phyloP scores from a whole-genome alignment of 2,888 invertebrate genomes.

The Teinopalpus imperialis region DNA sequence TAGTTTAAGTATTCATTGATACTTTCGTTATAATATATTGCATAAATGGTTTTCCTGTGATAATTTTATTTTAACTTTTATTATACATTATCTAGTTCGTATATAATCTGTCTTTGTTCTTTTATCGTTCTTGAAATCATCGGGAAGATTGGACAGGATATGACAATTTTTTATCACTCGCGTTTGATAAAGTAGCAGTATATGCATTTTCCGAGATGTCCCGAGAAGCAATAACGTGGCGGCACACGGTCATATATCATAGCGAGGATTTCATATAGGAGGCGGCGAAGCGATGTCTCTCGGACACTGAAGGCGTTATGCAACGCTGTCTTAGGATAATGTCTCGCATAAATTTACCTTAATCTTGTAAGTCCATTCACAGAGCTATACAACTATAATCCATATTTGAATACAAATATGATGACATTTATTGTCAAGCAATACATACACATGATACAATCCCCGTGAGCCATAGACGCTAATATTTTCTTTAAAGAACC shows the following conservation, averaged over 20 bases:
- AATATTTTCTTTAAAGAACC: too few species aligned
- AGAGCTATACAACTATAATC: too few species aligned
- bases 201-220: slow-evolving; percentile 55
- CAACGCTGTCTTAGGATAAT: slow-evolving; percentile 73
- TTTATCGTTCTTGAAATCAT: slow-evolving; percentile 32
- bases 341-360: slow-evolving; percentile 78
- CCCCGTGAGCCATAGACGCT: too few species aligned
- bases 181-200: slow-evolving; percentile 40
- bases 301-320: slow-evolving; percentile 77
- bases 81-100: too few species aligned
- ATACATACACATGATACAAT: too few species aligned
- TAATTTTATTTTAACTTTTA: too few species aligned
- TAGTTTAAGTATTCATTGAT: too few species aligned
- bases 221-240: slow-evolving; percentile 68
- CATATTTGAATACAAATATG: too few species aligned
- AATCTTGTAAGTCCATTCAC: slow-evolving; percentile 73
- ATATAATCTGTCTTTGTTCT: too few species aligned
- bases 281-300: slow-evolving; percentile 51
- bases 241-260: slow-evolving; percentile 70
- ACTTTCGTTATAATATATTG: too few species aligned
- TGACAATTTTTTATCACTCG: slow-evolving; percentile 23
- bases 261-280: slow-evolving; percentile 70
- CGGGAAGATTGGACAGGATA: slow-evolving; percentile 17
- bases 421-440: too few species aligned
- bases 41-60: too few species aligned